Evolutionary conservation across 1,140 invertebrate genomes (phyloP).

Genomic region (Pachypeltis micranthus): DNA sequence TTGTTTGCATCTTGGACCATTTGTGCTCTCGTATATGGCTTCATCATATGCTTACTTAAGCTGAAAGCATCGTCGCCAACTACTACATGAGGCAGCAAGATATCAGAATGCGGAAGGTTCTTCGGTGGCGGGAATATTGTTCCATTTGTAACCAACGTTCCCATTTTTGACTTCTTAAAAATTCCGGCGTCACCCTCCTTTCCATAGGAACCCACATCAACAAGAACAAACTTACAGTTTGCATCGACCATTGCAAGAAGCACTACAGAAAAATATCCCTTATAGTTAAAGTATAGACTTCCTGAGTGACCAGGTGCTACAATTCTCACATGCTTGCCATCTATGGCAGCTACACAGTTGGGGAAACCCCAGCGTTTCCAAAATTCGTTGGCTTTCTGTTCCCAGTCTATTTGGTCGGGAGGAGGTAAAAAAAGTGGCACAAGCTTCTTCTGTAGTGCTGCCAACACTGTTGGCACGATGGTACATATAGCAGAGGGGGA

Average conservation of each 20-base stretch:
- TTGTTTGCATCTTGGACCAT: conserved; percentile 20
- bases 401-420: conserved; percentile 11
- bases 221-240: conserved; percentile 34
- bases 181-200: conserved; percentile 32
- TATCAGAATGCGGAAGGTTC: conserved; percentile 23
- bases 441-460: not conserved
- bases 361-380: conserved; percentile 30
- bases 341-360: conserved; percentile 32
- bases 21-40: conserved; percentile 29
- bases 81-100: conserved; percentile 28
- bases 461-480: conserved; percentile 11
- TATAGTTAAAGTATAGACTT: conserved; percentile 36
- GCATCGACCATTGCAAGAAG: conserved; percentile 36
- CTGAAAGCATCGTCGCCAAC: conserved; percentile 33
- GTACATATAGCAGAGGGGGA: conserved; percentile 4
- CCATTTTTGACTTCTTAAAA: conserved; percentile 18
- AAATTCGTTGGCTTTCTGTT: conserved; percentile 14
- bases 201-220: conserved; percentile 35
- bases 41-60: conserved; percentile 29
- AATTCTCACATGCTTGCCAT: conserved; percentile 35
- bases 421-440: conserved; percentile 3
- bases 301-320: conserved; percentile 34
- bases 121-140: conserved; percentile 20
- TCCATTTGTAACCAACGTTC: conserved; percentile 15
- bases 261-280: conserved; percentile 35